These are phyloP conservation scores for Drosophila pseudotalamancana DNA, from an alignment of 2,888 invertebrate genomes.

Conservation along the genomic window DNA sequence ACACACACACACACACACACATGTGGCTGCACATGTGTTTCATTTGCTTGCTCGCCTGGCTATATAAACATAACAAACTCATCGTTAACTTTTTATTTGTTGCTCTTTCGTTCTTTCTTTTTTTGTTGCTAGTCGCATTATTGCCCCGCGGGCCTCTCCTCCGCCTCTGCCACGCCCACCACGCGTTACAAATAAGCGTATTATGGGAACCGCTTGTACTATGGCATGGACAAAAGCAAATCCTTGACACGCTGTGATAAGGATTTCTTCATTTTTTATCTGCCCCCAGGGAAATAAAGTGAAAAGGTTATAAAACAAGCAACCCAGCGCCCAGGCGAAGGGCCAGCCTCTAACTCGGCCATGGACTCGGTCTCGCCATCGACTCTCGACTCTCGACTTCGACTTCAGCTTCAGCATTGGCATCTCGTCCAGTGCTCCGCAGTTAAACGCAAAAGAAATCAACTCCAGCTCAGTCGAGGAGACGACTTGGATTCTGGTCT, in stretches of 20 bases:
- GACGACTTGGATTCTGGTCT: slow-evolving; percentile 30
- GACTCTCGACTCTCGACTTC: background rate
- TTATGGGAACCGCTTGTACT: slow-evolving; percentile 76
- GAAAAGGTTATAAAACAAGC: slow-evolving; percentile 82
- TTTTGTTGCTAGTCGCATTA: slow-evolving; percentile 68
- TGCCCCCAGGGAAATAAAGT: slow-evolving; percentile 81
- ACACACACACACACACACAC: background rate
- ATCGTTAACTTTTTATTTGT: slow-evolving; percentile 81
- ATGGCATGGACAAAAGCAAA: slow-evolving; percentile 76
- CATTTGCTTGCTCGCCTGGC: slow-evolving; percentile 69
- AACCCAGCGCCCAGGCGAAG: slow-evolving; percentile 30
- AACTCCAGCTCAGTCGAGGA: slow-evolving; percentile 40
- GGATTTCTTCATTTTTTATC: slow-evolving; percentile 83
- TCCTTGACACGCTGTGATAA: slow-evolving; percentile 82
- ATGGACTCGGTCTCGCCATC: background rate
- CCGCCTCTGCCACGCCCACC: slow-evolving; percentile 54
- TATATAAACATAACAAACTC: slow-evolving; percentile 80
- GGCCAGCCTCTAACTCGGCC: slow-evolving; percentile 10
- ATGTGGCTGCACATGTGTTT: slow-evolving; percentile 54
- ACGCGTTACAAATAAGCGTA: slow-evolving; percentile 80
- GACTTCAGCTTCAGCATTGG: slow-evolving; percentile 11
- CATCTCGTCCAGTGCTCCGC: background rate
- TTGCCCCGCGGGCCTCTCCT: slow-evolving; percentile 35
- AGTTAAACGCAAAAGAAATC: slow-evolving; percentile 54
- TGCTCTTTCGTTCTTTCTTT: slow-evolving; percentile 55